phyloP scores from a whole-genome alignment of 2,797 vertebrate genomes.

The Chaenodraco wilsoni region DNA sequence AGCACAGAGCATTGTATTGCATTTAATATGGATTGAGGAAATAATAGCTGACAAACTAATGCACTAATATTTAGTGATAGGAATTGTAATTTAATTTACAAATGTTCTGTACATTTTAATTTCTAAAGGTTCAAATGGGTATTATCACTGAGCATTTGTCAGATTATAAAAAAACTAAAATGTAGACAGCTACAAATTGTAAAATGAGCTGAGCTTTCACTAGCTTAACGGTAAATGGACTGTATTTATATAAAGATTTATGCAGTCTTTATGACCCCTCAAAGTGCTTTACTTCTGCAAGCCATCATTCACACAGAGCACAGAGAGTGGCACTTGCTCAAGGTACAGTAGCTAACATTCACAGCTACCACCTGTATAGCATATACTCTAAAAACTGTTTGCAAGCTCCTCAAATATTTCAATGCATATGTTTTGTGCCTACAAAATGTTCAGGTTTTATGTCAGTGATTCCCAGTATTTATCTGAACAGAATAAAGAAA shows the following conservation, averaged over 20 bases:
- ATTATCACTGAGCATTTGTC: constrained; percentile 2
- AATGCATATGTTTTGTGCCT: neutral
- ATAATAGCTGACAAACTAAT: neutral
- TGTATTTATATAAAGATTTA: too few relatives aligned
- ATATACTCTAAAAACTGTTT: neutral
- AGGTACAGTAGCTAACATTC: too few relatives aligned
- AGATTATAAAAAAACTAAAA: neutral
- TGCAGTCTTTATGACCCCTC: too few relatives aligned
- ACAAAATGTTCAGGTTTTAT: neutral
- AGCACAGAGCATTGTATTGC: constrained; percentile 23
- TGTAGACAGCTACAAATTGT: neutral
- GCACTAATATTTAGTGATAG: neutral
- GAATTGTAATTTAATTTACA: neutral
- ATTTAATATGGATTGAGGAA: neutral
- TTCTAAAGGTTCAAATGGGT: neutral
- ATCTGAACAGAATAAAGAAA: neutral
- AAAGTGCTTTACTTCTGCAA: too few relatives aligned
- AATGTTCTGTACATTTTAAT: neutral
- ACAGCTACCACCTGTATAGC: neutral
- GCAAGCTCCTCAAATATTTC: neutral
- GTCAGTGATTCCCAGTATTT: neutral
- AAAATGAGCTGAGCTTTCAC: neutral
- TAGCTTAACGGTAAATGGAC: too few relatives aligned
- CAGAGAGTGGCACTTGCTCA: too few relatives aligned
- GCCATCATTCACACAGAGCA: too few relatives aligned